These are phyloP conservation scores for Ophioninae sp. DNA, from an alignment of 2,888 invertebrate genomes.

Conservation along the genomic window DNA sequence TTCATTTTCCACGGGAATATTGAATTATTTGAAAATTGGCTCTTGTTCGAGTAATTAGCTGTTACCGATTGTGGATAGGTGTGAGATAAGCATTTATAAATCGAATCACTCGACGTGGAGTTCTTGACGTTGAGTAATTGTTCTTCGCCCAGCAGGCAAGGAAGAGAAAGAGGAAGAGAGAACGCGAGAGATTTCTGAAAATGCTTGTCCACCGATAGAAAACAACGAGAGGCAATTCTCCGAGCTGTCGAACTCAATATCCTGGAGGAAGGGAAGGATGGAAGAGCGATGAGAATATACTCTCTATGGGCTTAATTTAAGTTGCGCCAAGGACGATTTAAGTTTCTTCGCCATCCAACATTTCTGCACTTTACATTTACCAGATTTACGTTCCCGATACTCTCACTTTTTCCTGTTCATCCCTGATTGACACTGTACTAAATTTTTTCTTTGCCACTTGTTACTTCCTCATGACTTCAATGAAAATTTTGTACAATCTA, in stretches of 20 bases:
- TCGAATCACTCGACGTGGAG: conserved; percentile 30
- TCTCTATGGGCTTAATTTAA: conserved; percentile 56
- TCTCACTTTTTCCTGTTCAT: not conserved
- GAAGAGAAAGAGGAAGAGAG: not conserved
- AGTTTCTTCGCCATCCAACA: conserved; percentile 45
- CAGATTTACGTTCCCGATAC: not conserved
- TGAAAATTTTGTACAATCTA: not conserved
- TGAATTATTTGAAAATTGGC: conserved; percentile 8
- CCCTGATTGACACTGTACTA: not conserved
- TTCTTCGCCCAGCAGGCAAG: conserved; percentile 37
- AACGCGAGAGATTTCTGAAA: conserved; percentile 25
- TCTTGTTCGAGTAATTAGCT: conserved; percentile 24
- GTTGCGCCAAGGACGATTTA: conserved; percentile 52
- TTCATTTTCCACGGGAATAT: no score
- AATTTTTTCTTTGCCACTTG: not conserved
- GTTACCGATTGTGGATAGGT: conserved; percentile 23
- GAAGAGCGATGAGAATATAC: conserved; percentile 28
- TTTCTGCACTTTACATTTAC: conserved; percentile 31
- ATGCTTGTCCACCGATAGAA: conserved; percentile 47
- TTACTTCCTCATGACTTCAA: not conserved
- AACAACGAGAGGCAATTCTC: conserved; percentile 55
- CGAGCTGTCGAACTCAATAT: conserved; percentile 55
- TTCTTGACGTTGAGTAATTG: conserved; percentile 43
- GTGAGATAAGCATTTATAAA: conserved; percentile 38
- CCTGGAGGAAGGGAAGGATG: conserved; percentile 4